Evolutionary conservation across 1,140 invertebrate genomes (phyloP), one percentile per base, ranked within the genome.

Genomic region (Polypedilum pembai): DNA sequence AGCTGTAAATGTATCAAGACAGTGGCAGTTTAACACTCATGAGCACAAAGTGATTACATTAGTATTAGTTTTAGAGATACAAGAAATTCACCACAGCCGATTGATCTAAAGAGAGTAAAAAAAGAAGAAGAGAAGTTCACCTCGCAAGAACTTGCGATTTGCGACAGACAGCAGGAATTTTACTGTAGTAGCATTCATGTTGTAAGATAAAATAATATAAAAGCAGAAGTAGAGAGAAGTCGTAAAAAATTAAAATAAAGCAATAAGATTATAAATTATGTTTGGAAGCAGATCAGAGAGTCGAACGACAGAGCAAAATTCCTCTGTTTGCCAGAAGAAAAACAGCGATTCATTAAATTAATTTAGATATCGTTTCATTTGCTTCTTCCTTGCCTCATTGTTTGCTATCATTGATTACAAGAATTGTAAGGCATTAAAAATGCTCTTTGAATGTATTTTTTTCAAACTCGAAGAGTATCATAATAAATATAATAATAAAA

Each of bases 401-500:
- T 56, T 56, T 56, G 45, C 45, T 56, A 15, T 56, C 8, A 56
- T 8, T 12, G 45, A 56, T 56, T 56, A 56, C 45, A 56, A 15
- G 45, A 56, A 56, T 56, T 56, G 45, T n/a, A 56, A 56, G 4
- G 24, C 1, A 33, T 33, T n/a, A 56, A 56, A 56, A 45, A 45
- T 15, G 41, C 12, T 33, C 5, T 5, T 33, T 33, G 24, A 33
- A 33, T 33, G 24, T 33, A 56, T 56, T n/a, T n/a, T n/a, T n/a
- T n/a, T n/a, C n/a, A n/a, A n/a, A n/a, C n/a, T 56, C n/a, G 45
- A 56, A 12, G 15, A 56, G n/a, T 56, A 56, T 12, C 45, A 56
- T 56, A 56, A 56, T 56, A 56, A 56, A 56, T 56, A 56, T 56
- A 15, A 56, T 56, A 12, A 56, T 56, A 56, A 56, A 56, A 56